phyloP scores from a whole-genome alignment of 2,888 invertebrate genomes.

The Rhingia rostrata region DNA sequence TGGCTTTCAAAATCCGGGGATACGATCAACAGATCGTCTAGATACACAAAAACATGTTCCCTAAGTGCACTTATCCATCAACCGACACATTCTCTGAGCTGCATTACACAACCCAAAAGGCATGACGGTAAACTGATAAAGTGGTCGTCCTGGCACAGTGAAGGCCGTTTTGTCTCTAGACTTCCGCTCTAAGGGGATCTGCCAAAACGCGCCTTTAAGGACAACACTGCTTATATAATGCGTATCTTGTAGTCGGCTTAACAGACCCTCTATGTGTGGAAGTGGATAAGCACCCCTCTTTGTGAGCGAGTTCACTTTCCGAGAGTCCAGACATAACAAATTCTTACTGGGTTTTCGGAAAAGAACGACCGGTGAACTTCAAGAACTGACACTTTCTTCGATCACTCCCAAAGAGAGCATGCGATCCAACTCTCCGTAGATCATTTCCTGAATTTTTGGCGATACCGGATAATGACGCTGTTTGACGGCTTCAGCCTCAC shows the following conservation, averaged over 20 bases:
- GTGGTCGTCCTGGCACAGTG: neutral
- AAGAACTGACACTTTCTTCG: too few relatives aligned
- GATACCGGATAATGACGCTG: conserved; percentile 18
- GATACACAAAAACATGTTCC: too few relatives aligned
- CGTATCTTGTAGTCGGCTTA: conserved; percentile 1
- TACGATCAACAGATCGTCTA: too few relatives aligned
- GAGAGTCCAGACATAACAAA: neutral
- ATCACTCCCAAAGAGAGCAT: conserved; percentile 21
- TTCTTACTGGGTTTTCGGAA: neutral
- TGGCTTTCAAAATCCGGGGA: too few relatives aligned
- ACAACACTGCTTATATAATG: conserved; percentile 13
- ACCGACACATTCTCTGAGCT: too few relatives aligned
- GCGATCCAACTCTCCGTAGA: conserved; percentile 8
- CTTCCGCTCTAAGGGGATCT: too few relatives aligned
- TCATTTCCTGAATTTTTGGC: neutral
- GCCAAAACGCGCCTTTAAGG: too few relatives aligned
- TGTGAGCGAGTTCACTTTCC: conserved; percentile 4
- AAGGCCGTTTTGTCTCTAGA: too few relatives aligned
- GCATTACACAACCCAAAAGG: too few relatives aligned
- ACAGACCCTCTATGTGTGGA: neutral
- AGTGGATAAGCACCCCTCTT: neutral
- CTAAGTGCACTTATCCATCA: too few relatives aligned
- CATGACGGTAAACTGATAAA: too few relatives aligned
- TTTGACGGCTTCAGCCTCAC: neutral
- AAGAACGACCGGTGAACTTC: conserved; percentile 4